A percentile compares a stretch with the other conserved stretches of the same genome.
phyloP scores from a whole-genome alignment of 2,888 invertebrate genomes.

The Cerceris ruficornis region DNA sequence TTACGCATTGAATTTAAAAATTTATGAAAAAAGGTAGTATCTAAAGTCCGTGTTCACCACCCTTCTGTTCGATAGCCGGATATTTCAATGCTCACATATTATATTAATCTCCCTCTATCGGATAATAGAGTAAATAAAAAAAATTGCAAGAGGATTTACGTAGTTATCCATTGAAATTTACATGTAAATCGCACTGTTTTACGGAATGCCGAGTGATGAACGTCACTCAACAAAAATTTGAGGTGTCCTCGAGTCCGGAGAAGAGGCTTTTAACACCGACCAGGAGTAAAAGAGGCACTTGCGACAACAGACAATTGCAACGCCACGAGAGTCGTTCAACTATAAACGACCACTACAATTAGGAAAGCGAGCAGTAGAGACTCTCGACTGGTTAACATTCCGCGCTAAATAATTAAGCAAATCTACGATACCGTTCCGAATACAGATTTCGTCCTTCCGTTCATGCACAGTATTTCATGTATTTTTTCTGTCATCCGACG shows the following conservation, averaged over 20 bases:
- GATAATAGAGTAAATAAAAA: neutral
- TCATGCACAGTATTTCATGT: neutral
- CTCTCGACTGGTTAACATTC: slow-evolving; percentile 60
- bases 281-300: slow-evolving; percentile 67
- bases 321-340: slow-evolving; percentile 77
- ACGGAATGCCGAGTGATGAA: neutral
- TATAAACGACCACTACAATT: slow-evolving; percentile 81
- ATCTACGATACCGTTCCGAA: slow-evolving; percentile 65
- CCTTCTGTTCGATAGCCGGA: too few species aligned
- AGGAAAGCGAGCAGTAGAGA: slow-evolving; percentile 58
- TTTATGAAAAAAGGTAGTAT: too few species aligned
- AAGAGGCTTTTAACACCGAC: slow-evolving; percentile 61
- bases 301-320: slow-evolving; percentile 71
- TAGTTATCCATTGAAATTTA: neutral
- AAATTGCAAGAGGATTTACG: neutral
- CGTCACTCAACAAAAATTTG: slow-evolving; percentile 9
- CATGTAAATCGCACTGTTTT: neutral
- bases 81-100: too few species aligned
- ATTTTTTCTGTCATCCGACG: too few species aligned
- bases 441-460: slow-evolving; percentile 34
- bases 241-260: slow-evolving; percentile 43
- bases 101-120: too few species aligned
- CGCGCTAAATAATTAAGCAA: slow-evolving; percentile 69
- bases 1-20: too few species aligned
- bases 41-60: too few species aligned